A percentile compares a stretch with the other conserved stretches of the same genome.
phyloP scores from a whole-genome alignment of 2,797 vertebrate species.

The Tympanoctomys barrerae region DNA sequence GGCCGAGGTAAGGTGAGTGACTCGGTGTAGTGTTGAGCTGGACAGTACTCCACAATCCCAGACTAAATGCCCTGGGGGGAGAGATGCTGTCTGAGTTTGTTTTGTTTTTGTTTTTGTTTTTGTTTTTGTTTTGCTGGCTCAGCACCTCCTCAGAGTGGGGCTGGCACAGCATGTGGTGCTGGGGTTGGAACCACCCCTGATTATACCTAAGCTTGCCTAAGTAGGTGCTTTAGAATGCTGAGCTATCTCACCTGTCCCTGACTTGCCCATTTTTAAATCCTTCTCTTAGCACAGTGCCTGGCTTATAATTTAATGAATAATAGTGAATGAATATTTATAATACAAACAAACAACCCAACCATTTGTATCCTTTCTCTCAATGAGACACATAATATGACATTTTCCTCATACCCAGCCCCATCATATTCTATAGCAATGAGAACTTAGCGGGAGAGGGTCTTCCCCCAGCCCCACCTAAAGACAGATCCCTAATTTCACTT shows the following conservation, averaged over 20 bases:
- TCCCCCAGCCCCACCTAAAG: rapidly evolving
- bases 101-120: too few species aligned
- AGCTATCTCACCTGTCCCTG: too few species aligned
- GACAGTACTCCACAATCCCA: not conserved
- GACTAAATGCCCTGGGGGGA: not conserved
- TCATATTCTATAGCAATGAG: not conserved
- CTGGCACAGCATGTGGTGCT: too few species aligned
- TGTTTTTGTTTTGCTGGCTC: too few species aligned
- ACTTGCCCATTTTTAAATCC: not conserved
- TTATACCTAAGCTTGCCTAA: too few species aligned
- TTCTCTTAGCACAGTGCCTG: not conserved
- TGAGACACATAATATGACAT: not conserved
- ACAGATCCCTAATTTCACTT: not conserved
- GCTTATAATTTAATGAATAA: not conserved
- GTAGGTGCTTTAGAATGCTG: too few species aligned
- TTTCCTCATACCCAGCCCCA: not conserved
- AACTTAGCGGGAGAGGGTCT: rapidly evolving
- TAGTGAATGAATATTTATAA: not conserved
- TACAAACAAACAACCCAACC: not conserved
- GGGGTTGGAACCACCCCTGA: too few species aligned
- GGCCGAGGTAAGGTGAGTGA: not conserved
- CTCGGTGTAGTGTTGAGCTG: not conserved
- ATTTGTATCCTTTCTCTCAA: not conserved
- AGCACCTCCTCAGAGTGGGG: too few species aligned
- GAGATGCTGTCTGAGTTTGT: not conserved